Conservation (phyloP, 2,113 vertebrate genomes). For the Toxotes chatareus region DNA sequence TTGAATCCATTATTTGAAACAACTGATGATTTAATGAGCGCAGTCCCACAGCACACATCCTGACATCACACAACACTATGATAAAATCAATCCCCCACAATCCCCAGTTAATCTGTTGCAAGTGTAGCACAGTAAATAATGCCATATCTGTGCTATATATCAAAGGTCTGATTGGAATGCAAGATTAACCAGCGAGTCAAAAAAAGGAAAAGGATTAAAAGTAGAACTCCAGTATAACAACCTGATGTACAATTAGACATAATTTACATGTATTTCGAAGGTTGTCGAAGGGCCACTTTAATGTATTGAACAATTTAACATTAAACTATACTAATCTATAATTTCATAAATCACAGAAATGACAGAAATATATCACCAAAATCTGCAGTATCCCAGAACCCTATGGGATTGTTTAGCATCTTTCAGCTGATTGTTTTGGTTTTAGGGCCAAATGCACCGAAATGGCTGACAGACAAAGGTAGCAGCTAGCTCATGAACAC, state of each 20-base stretch:
- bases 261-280: background rate
- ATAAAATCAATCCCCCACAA: slow-evolving; percentile 39
- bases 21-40: slow-evolving; percentile 46
- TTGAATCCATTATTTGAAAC: slow-evolving; percentile 58
- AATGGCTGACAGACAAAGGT: too few species aligned
- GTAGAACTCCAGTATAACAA: background rate
- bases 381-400: too few species aligned
- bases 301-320: background rate
- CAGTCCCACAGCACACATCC: slow-evolving; percentile 34
- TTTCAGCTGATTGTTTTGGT: too few species aligned
- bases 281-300: background rate
- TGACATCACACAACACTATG: slow-evolving; percentile 12
- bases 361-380: too few species aligned
- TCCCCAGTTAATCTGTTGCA: slow-evolving; percentile 32
- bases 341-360: too few species aligned
- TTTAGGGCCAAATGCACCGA: too few species aligned
- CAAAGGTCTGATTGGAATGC: slow-evolving; percentile 17
- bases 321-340: background rate
- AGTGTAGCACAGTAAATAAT: slow-evolving; percentile 24
- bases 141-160: slow-evolving; percentile 3
- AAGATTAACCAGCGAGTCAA: background rate
- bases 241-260: background rate
- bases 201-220: background rate
- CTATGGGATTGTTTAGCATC: too few species aligned
- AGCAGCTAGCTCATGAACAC: too few species aligned